Base-by-base conservation (phyloP, 2,797 vertebrate genomes). In the Rhynchotus rufescens region DNA sequence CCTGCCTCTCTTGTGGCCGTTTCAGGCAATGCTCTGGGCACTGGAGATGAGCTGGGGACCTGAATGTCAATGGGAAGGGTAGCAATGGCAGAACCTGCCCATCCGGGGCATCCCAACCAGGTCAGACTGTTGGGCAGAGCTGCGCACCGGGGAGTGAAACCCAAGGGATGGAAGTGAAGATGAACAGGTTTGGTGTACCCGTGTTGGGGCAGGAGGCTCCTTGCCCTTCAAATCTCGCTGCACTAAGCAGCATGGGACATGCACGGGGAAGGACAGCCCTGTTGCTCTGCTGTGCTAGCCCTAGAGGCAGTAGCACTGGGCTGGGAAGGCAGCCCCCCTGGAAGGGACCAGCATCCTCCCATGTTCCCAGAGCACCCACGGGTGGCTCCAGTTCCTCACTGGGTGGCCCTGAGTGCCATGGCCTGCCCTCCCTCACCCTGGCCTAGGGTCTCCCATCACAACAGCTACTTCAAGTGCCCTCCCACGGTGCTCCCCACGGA, bases 401-500 rank as follows among this genome's bases (percentile, higher is more conserved):
- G 23, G 23, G 32, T 9, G 47, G 44, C n/a, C 15, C 49, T 1
- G 0, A 54, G 56, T 60, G 69, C 60, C 16, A 34, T 68, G 75
- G 36, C 42, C 83, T 91, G 47, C 57, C 25, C 86, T 51, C 34
- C 56, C 88, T 8, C n/a, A 28, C 84, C 25, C 45, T 79, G 56
- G 77, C 45, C 61, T 32, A 67, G 21, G 14, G 15, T 12, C 47
- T 60, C 73, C 49, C 86, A 84, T 36, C 26, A 92, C 34, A 90
- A 87, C 59, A 91, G 59, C 30, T 80, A 87, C 88, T 90, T 94
- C 87, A 75, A 22, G 36, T 72, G 0, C 17, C 86, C 79, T 91
- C 92, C 92, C 88, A 65, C 56, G 25, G 76, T 13, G 67, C 72
- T 95, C 87, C 83, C 28, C 36, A 42, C 61, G 78, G 80, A 85